Evolutionary conservation across 2,888 invertebrate species (phyloP).

Genomic region (Lycocerus yunnanus): DNA sequence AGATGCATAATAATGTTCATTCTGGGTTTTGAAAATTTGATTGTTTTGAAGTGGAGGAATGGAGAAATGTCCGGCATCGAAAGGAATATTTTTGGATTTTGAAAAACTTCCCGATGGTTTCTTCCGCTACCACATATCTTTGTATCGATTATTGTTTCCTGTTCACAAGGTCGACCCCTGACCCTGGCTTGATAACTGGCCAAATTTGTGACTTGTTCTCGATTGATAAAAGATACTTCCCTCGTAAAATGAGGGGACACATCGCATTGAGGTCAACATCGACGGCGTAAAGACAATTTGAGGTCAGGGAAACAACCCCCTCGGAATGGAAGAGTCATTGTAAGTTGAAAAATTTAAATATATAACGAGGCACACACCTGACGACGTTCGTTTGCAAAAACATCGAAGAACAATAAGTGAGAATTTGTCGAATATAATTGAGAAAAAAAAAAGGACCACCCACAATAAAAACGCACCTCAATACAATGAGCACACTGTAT

Average conservation of each 20-base stretch:
- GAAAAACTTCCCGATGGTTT: not conserved
- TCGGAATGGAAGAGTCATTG: not conserved
- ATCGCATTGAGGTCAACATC: not conserved
- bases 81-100: too few species aligned
- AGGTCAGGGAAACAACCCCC: not conserved
- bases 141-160: not conserved
- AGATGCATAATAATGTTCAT: too few species aligned
- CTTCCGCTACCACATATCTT: not conserved
- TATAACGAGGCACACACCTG: not conserved
- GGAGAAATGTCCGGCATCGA: too few species aligned
- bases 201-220: not conserved
- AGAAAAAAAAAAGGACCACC: constrained; percentile 4
- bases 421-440: not conserved
- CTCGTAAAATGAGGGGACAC: not conserved
- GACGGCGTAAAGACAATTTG: not conserved
- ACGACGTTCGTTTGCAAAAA: not conserved
- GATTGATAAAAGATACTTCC: not conserved
- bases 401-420: not conserved
- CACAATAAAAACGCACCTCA: not conserved
- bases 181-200: not conserved
- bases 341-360: not conserved
- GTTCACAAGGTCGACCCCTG: not conserved
- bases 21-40: too few species aligned
- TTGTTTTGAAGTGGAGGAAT: too few species aligned
- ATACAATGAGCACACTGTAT: not conserved